Conservation (phyloP, 2,888 invertebrate genomes). For the Eurois occulta region DNA sequence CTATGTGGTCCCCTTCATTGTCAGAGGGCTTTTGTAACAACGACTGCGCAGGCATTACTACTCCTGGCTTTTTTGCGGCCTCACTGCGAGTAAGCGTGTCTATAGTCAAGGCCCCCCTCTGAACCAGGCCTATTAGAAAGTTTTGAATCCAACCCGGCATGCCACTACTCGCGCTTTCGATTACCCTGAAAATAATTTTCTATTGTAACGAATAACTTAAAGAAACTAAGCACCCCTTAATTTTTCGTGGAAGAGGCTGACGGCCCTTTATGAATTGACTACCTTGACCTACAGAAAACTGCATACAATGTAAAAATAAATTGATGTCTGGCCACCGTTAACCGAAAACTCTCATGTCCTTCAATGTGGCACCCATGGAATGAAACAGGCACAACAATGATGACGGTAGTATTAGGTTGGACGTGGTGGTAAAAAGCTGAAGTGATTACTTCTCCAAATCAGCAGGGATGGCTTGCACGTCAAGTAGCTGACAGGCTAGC, state of each 20-base stretch:
- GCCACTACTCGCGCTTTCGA: constrained; percentile 91
- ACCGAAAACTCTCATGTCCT: not conserved
- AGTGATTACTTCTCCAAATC: constrained; percentile 91
- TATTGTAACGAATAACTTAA: not conserved
- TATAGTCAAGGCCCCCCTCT: constrained; percentile 88
- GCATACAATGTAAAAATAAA: no score
- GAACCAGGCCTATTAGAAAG: constrained; percentile 90
- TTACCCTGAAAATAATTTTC: constrained; percentile 74
- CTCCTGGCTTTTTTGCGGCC: constrained; percentile 74
- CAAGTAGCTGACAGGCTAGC: constrained; percentile 91
- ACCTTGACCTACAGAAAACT: no score
- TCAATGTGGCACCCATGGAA: not conserved
- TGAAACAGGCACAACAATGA: not conserved
- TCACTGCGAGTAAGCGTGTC: constrained; percentile 78
- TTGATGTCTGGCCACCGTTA: not conserved
- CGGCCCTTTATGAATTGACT: not conserved
- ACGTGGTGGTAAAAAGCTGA: not conserved
- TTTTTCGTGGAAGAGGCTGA: not conserved
- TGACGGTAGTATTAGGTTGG: not conserved
- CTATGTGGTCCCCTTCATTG: constrained; percentile 25
- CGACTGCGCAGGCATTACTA: constrained; percentile 74
- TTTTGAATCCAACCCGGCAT: constrained; percentile 93
- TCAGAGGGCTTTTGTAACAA: constrained; percentile 67
- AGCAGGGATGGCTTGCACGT: constrained; percentile 91
- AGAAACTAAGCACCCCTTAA: not conserved